Evolutionary conservation across 2,113 vertebrate species (phyloP).

Genomic region (Lanius collurio): DNA sequence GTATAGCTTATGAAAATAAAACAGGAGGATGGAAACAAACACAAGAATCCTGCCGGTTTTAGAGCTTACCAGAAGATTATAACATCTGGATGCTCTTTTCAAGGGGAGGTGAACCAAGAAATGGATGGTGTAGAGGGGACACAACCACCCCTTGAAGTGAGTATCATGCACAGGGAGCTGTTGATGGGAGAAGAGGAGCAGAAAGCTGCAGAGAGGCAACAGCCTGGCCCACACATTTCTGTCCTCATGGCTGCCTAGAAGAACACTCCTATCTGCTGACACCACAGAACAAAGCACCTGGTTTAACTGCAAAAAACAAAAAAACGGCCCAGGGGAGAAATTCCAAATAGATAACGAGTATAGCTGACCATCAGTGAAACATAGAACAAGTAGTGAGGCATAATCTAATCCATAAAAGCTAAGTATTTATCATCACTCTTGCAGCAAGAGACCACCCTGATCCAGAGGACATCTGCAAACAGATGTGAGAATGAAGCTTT

Average conservation of each 20-base stretch:
- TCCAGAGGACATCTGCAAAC: neutral
- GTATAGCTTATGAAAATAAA: slow-evolving; percentile 27
- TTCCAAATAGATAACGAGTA: neutral
- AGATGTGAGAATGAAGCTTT: neutral
- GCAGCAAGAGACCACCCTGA: slow-evolving; percentile 17
- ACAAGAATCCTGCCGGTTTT: slow-evolving; percentile 23
- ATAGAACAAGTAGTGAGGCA: neutral
- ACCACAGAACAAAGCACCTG: neutral
- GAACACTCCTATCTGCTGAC: neutral
- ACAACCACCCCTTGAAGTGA: neutral
- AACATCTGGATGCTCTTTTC: neutral
- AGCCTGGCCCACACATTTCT: neutral
- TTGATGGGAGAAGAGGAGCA: neutral
- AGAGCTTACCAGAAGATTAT: slow-evolving; percentile 13
- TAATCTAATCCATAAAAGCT: neutral
- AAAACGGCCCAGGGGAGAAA: neutral
- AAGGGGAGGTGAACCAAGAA: neutral
- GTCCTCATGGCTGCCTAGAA: neutral
- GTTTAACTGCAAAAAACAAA: neutral
- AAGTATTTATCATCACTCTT: neutral
- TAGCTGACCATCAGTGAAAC: neutral
- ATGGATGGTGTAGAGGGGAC: neutral
- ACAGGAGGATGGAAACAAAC: slow-evolving; percentile 28
- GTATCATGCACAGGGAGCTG: rapidly evolving
- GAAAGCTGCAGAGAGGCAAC: neutral